These are phyloP conservation scores for Diploscapter pachys DNA, from an alignment of 1,140 invertebrate genomes.

Conservation along the genomic window DNA sequence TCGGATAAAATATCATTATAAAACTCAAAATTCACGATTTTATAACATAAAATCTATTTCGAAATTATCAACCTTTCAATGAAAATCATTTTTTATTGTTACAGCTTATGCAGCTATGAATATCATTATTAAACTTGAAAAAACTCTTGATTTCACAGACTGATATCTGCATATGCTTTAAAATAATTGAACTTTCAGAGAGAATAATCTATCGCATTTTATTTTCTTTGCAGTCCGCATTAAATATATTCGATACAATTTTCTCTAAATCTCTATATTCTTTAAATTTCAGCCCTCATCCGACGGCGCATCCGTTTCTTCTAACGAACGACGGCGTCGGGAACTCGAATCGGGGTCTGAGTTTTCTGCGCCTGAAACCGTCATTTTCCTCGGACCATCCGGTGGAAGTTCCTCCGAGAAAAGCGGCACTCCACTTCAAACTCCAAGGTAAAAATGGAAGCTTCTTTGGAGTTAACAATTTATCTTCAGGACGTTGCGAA, in stretches of 20 bases:
- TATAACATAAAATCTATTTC: too few species aligned
- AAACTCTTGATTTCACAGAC: too few species aligned
- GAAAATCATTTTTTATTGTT: too few species aligned
- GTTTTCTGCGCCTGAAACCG: constrained; percentile 22
- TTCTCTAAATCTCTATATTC: background rate
- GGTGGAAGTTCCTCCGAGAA: background rate
- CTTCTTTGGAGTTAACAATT: too few species aligned
- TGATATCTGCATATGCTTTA: too few species aligned
- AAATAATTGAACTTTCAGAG: too few species aligned
- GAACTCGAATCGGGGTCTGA: constrained; percentile 21
- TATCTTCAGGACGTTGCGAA: too few species aligned
- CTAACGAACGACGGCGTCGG: constrained; percentile 3
- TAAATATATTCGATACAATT: background rate
- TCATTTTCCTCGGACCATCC: constrained; percentile 21
- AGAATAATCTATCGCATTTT: constrained; percentile 2
- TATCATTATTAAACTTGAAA: too few species aligned
- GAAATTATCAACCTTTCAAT: too few species aligned
- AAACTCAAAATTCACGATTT: too few species aligned
- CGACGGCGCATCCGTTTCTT: constrained; percentile 13
- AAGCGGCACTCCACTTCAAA: constrained; percentile 7
- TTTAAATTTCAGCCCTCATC: constrained; percentile 7
- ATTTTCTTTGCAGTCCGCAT: background rate
- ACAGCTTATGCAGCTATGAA: too few species aligned
- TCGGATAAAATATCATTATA: too few species aligned
- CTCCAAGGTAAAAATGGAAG: constrained; percentile 6